Base-by-base conservation (phyloP, 2,888 invertebrate species). In the Bhutanitis thaidina region DNA sequence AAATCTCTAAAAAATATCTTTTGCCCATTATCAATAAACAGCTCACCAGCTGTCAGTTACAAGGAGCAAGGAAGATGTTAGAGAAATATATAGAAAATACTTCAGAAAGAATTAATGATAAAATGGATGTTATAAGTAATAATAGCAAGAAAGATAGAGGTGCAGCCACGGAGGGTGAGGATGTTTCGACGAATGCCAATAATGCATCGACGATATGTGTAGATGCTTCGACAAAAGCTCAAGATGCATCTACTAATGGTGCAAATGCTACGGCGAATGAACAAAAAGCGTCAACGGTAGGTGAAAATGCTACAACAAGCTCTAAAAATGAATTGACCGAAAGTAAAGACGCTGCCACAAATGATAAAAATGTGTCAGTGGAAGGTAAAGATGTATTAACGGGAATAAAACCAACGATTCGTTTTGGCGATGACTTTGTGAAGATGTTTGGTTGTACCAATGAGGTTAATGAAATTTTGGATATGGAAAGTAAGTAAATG, bases 401-500 rank as follows among this genome's bases (percentile, higher is more conserved):
- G n/a, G 3, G 9, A 30, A 9, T 1, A 9, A 30, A 0, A 30
- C 1, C 1, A 9, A 20, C 20, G 5, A 20, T 20, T 3, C 20
- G 20, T 27, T 58, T 48, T 8, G 67, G 66, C 40, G 41, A 67
- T 4, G 73, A 75, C 51, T 77, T 69, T 52, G 55, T 80, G 7
- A 80, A 80, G 58, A 61, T 88, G 10, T 89, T 86, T 43, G 87
- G 86, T 1, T 76, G 55, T 16, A 76, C 71, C 4, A 84, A 80
- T 50, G 85, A 90, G 25, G 61, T 90, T 8, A 84, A 83, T 36
- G 77, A 81, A 35, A 49, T 82, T 1, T 61, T 89, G 56, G 83
- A 88, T 66, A 50, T 59, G 43, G 86, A 90, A 60, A 64, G 88
- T 88, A 34, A 83, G 85, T 81, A 27, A 16, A 34, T 25, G 3